Base-by-base conservation (phyloP, 2,888 invertebrate species). In the Eupeodes latifasciatus region DNA sequence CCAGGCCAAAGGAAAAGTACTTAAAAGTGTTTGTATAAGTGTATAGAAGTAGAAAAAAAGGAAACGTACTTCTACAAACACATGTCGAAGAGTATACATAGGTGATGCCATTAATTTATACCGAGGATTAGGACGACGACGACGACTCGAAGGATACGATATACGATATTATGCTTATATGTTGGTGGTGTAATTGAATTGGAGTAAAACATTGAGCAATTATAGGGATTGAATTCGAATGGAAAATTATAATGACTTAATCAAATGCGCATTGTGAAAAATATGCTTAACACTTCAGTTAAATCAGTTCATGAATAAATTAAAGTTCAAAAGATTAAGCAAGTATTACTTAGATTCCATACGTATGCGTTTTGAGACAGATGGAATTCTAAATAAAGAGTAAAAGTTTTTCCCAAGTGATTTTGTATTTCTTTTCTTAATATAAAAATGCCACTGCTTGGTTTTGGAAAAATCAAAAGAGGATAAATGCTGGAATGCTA, bases 171-270 rank as follows among this genome's bases (percentile, higher is more conserved):
- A 11, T 16, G 53, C 1, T 44, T 9, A 6, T 11, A 40, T 7
- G n/a, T 6, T 34, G 12, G 9, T 14, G 36, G 36, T 67, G 34
- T 36, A 67, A 67, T 67, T 67, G 34, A 67, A 67, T 36, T 36
- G 5, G 16, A 67, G 34, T 36, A 12, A n/a, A 51, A 67, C 51
- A 67, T 51, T 67, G 67, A 53, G 51, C 51, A 67, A 51, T 67
- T 67, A 67, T 36, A 51, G 9, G 67, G 67, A 51, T 53, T 51
- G 67, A 51, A 67, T 10, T 51, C 11, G 34, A 19, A 67, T 67
- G 36, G 67, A 67, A 51, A 67, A 67, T 67, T 53, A 53, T 67
- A 51, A 51, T 67, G 51, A 51, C 51, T 67, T 67, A 67, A 67
- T 67, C 51, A 67, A 67, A 51, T 51, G 67, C 51, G 67, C 51